A percentile compares a stretch with the other conserved stretches of the same genome.
Evolutionary conservation across 2,797 vertebrate genomes (phyloP).

Genomic region (Hypotaenidia okinawae): DNA sequence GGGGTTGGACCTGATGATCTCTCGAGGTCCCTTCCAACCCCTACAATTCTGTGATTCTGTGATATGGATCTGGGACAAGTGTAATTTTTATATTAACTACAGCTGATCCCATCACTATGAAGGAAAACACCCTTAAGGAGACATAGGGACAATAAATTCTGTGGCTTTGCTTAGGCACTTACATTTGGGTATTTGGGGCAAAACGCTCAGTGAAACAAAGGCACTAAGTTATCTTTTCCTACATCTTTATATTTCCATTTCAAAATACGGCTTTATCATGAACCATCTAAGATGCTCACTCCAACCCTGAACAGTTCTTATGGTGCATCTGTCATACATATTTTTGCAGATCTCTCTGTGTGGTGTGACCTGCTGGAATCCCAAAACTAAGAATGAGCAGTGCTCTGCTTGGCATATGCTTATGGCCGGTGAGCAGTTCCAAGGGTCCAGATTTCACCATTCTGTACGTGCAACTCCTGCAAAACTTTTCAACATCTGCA

Average conservation of each 20-base stretch:
- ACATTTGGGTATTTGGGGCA: background rate
- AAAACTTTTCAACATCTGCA: background rate
- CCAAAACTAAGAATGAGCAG: background rate
- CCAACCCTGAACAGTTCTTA: background rate
- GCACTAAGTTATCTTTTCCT: fast-evolving
- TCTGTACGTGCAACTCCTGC: background rate
- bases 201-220: background rate
- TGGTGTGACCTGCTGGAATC: background rate
- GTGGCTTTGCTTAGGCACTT: background rate
- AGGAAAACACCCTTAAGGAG: background rate
- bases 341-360: background rate
- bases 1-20: no score
- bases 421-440: background rate
- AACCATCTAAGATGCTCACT: background rate
- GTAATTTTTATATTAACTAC: background rate
- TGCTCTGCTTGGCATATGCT: background rate
- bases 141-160: background rate
- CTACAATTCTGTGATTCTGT: no score
- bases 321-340: fast-evolving
- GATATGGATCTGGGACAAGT: background rate
- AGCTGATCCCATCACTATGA: background rate
- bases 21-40: no score
- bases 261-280: background rate
- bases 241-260: background rate
- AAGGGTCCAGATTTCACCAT: background rate